Percentiles rank a stretch among this genome's conserved stretches.
Evolutionary conservation across 1,140 invertebrate species (phyloP).

Genomic region (Scaptomyza graminum): DNA sequence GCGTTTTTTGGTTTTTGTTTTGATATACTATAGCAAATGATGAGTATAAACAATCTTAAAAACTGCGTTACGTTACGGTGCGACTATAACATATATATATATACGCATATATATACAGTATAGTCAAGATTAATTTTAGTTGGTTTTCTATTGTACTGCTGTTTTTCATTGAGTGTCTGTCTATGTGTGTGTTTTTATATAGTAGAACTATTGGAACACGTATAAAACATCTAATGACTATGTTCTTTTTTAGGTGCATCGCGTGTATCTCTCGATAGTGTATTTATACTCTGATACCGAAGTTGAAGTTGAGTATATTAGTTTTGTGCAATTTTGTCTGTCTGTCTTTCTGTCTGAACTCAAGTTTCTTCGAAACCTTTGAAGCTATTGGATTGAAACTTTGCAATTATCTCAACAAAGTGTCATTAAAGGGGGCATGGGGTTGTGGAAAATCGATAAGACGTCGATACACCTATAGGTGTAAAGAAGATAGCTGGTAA

Average conservation of each 20-base stretch:
- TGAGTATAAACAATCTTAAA: constrained; percentile 79
- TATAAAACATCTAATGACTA: constrained; percentile 79
- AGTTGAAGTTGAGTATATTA: too few species aligned
- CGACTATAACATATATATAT: constrained; percentile 36
- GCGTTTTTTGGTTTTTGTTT: constrained; percentile 35
- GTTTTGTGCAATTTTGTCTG: too few species aligned
- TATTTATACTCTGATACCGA: constrained; percentile 4
- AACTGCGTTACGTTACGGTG: constrained; percentile 73
- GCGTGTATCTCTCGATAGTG: constrained; percentile 28
- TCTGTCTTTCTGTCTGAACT: too few species aligned
- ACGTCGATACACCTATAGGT: too few species aligned
- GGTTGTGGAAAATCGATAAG: too few species aligned
- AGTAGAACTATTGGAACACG: constrained; percentile 77
- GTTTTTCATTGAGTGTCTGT: not conserved
- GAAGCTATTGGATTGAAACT: too few species aligned
- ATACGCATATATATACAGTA: constrained; percentile 19
- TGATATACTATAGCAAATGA: constrained; percentile 76
- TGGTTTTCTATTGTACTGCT: not conserved
- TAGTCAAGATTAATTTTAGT: constrained; percentile 62
- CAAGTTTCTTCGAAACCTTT: too few species aligned
- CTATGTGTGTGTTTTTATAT: constrained; percentile 30
- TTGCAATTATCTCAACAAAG: too few species aligned
- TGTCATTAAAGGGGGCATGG: too few species aligned
- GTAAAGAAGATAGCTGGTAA: too few species aligned
- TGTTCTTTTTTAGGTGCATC: constrained; percentile 39